Evolutionary conservation across 2,888 invertebrate species (phyloP), one percentile per base, ranked within the genome.

Genomic region (Tachina grossa): DNA sequence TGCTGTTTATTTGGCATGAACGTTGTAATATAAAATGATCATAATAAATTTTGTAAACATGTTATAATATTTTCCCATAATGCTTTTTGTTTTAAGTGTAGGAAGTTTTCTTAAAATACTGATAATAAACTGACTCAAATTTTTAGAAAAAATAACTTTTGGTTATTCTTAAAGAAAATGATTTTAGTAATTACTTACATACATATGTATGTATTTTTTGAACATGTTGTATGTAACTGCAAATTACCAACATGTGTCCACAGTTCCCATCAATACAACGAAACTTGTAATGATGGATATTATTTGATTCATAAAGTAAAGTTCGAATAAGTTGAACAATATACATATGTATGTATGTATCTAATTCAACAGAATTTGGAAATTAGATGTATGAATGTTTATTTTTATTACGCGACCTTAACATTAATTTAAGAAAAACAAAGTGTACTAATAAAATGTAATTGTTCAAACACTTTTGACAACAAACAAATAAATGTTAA

Each of bases 1-100:
- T 68, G 51, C 16, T 61, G 16, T 76, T 53, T 39, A 57, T 55
- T 45, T 71, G 57, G 14, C 41, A 53, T 68, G 19, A 51, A 57
- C 63, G 59, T 77, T 81, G 72, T 74, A 49, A 74, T 75, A 81
- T 74, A 43, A 78, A 78, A 81, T 78, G 81, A 49, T 78, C 81
- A 78, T 51, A 82, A 81, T 78, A 74, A 81, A 78, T 78, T n/a
- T 82, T 85, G 85, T 82, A 13, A 82, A 81, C 55, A 81, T 84
- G 63, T 80, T 71, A 68, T 61, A 19, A 45, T 59, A 43, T 66
- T 61, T 82, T 82, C 76, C 72, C 80, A 80, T 55, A 43, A 49
- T 31, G 49, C 9, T n/a, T 13, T 78, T 59, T 13, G 47, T 19
- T 61, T 41, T 51, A 31, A 6, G 19, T 10, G 19, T 16, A 19